These are phyloP conservation scores for Clivina fossor DNA, from an alignment of 2,888 invertebrate species.

Conservation along the genomic window DNA sequence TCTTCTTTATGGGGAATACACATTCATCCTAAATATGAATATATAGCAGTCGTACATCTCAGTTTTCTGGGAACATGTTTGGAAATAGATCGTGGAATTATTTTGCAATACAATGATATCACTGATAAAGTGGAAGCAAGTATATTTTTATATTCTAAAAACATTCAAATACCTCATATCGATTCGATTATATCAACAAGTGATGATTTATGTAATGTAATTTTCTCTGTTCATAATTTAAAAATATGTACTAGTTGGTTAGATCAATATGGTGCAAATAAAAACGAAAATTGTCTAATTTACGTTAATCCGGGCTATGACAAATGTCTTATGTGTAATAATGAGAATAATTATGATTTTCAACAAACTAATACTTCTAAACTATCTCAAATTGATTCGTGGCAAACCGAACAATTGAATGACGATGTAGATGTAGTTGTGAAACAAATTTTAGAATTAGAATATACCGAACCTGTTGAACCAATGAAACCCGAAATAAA, in stretches of 20 bases:
- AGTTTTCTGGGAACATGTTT: conserved; percentile 36
- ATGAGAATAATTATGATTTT: conserved; percentile 15
- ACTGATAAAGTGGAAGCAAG: conserved; percentile 37
- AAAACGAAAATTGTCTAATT: conserved; percentile 20
- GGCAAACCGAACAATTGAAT: background rate
- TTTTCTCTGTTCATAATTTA: conserved; percentile 38
- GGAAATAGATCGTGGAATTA: conserved; percentile 42
- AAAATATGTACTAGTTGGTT: conserved; percentile 35
- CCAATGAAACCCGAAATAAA: conserved; percentile 7
- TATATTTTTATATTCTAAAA: conserved; percentile 41
- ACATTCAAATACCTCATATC: conserved; percentile 40
- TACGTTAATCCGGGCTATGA: conserved; percentile 22
- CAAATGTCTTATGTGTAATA: conserved; percentile 24
- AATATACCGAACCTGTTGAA: conserved; percentile 9
- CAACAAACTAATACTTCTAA: conserved; percentile 13
- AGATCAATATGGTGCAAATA: conserved; percentile 4
- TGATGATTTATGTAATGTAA: conserved; percentile 40
- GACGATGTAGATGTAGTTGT: conserved; percentile 31
- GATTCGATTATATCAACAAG: conserved; percentile 39
- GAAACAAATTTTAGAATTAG: conserved; percentile 29
- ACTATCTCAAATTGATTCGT: conserved; percentile 3
- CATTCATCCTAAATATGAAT: conserved; percentile 42
- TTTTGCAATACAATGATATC: conserved; percentile 37
- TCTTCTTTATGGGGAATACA: conserved; percentile 45
- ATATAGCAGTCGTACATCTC: conserved; percentile 42